phyloP scores from a whole-genome alignment of 2,113 vertebrate genomes.

The Solea senegalensis region DNA sequence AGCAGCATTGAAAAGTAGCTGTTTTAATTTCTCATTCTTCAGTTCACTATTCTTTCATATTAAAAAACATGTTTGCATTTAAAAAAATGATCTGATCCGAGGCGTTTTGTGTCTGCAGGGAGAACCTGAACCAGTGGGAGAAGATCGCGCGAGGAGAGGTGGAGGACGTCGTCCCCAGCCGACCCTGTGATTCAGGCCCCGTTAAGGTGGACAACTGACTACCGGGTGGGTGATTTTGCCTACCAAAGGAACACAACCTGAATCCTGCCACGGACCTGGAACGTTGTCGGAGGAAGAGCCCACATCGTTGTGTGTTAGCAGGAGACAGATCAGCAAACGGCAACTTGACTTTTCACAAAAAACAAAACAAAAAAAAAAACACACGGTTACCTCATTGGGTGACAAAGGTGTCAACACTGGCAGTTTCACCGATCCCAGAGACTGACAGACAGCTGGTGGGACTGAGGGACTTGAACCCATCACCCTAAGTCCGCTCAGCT shows the following conservation, averaged over 20 bases:
- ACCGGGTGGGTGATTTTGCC: conserved; percentile 48
- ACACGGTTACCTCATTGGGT: conserved; percentile 84
- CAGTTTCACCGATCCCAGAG: conserved; percentile 71
- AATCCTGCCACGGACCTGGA: conserved; percentile 60
- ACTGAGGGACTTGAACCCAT: conserved; percentile 59
- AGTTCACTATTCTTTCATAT: neutral
- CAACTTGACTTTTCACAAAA: conserved; percentile 64
- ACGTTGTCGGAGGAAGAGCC: conserved; percentile 50
- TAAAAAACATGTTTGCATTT: neutral
- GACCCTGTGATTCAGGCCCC: conserved; percentile 80
- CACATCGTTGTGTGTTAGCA: conserved; percentile 54
- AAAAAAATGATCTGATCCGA: conserved; percentile 7
- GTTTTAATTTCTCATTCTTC: neutral
- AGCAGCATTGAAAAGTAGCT: neutral
- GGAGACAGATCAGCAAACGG: conserved; percentile 68
- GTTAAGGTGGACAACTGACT: conserved; percentile 90
- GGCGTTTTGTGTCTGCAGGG: conserved; percentile 77
- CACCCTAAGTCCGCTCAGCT: conserved; percentile 68
- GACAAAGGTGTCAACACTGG: conserved; percentile 77
- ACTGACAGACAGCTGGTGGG: conserved; percentile 62
- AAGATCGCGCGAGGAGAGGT: conserved; percentile 90
- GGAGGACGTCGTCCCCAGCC: conserved; percentile 79
- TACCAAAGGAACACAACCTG: conserved; percentile 60
- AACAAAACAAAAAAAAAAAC: conserved; percentile 44
- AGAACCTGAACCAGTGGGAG: conserved; percentile 96